These are phyloP conservation scores for Spilosoma lubricipeda DNA, from an alignment of 2,888 invertebrate genomes.

Conservation along the genomic window DNA sequence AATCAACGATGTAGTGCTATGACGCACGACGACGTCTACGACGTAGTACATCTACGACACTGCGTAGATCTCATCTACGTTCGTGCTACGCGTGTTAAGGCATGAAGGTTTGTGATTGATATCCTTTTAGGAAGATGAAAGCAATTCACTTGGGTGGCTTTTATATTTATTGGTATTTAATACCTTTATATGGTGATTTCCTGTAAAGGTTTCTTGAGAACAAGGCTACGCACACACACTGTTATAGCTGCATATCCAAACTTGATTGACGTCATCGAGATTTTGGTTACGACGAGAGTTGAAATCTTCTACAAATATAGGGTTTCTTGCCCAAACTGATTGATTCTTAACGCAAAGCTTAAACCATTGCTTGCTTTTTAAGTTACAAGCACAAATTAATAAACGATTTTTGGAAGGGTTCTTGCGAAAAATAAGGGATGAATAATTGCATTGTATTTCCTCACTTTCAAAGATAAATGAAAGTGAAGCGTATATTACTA, in stretches of 20 bases:
- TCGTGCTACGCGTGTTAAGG: slow-evolving; percentile 34
- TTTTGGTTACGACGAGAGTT: background rate
- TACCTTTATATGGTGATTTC: background rate
- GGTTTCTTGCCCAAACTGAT: too few species aligned
- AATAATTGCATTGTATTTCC: too few species aligned
- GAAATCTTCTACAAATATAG: too few species aligned
- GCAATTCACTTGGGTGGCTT: slow-evolving; percentile 6
- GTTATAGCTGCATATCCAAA: background rate
- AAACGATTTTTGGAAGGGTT: too few species aligned
- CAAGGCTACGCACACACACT: background rate
- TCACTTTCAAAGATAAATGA: too few species aligned
- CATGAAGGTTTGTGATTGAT: slow-evolving; percentile 7
- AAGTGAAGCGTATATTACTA: too few species aligned
- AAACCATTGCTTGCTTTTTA: too few species aligned
- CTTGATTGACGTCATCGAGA: background rate
- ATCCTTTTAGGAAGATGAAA: slow-evolving; percentile 23
- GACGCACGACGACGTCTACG: slow-evolving; percentile 23
- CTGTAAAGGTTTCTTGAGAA: background rate
- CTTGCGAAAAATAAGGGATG: too few species aligned
- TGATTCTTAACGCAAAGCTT: too few species aligned
- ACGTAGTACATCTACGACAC: slow-evolving; percentile 42
- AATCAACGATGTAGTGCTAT: background rate
- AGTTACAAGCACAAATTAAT: too few species aligned
- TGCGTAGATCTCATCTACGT: slow-evolving; percentile 27
- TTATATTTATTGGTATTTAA: slow-evolving; percentile 3